Evolutionary conservation across 2,888 invertebrate genomes (phyloP).

Genomic region (Noctua pronuba): DNA sequence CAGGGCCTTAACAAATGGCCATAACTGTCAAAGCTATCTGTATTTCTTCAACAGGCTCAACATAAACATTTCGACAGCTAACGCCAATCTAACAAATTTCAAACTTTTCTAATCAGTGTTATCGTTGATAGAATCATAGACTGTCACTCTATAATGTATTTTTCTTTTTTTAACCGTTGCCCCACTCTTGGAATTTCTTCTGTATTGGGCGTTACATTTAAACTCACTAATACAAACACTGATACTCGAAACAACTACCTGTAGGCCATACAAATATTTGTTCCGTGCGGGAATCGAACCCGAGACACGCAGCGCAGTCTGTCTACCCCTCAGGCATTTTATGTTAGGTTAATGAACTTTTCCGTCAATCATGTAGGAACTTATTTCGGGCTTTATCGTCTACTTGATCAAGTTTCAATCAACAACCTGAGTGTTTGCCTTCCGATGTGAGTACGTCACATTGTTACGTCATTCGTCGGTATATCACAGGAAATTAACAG

Average conservation of each 20-base stretch:
- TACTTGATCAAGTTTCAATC: conserved; percentile 33
- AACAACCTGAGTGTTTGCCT: conserved; percentile 8
- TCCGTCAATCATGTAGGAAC: neutral
- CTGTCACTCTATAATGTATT: neutral
- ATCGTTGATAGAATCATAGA: neutral
- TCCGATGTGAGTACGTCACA: conserved; percentile 13
- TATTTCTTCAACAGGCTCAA: neutral
- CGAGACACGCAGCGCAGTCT: neutral
- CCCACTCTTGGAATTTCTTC: no score
- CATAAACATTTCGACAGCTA: neutral
- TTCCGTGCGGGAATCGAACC: no score
- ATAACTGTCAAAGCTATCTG: neutral
- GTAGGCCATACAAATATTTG: no score
- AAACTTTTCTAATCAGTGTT: neutral
- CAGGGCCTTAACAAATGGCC: no score
- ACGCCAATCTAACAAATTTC: neutral
- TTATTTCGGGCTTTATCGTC: conserved; percentile 16
- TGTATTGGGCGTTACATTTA: no score
- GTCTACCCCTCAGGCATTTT: neutral
- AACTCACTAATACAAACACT: no score
- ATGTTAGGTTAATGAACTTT: neutral
- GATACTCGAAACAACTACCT: no score
- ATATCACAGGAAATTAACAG: conserved; percentile 43
- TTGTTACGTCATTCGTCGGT: conserved; percentile 1
- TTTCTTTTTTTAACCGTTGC: no score